Evolutionary conservation across 1,140 invertebrate species (phyloP), one percentile per base, ranked within the genome.

Genomic region (Thereuonema tuberculata): DNA sequence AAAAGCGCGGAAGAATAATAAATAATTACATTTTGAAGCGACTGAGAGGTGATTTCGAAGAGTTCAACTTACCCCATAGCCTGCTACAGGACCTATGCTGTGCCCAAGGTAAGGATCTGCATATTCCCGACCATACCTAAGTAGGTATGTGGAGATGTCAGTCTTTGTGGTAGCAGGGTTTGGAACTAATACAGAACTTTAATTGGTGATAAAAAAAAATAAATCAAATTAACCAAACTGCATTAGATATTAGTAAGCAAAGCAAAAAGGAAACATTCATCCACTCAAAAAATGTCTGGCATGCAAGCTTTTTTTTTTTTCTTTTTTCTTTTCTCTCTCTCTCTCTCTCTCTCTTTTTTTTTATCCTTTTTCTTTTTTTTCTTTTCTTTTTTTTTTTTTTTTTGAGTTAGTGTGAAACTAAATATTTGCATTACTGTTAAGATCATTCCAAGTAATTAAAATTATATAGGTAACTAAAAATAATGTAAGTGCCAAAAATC

Each of bases 41-140:
- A 17, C 17, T 5, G 17, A 9, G 31, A 17, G 31, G 31, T 17
- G 5, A 37, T 37, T 17, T 37, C 17, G 31, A 5, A 53, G 48
- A 21, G 26, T 29, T 20, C 20, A 61, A 72, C 77, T 85, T 83
- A 95, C 92, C 81, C 91, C 91, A 77, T 95, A 96, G 69, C 92
- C 91, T 61, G 93, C 85, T 64, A 96, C 87, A 66, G 93, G 93
- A 75, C 92, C 93, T 74, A 97, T 94, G 67, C 89, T 86, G 76
- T 95, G 92, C 71, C 90, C 89, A 69, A 95, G 78, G 77, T 95
- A 95, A 60, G 91, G 89, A 76, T 96, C 92, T 68, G 88, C 84
- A 72, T 91, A 93, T 71, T 94, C 91, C 72, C 90, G 81, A 61
- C 87, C 88, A 73, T 92, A 93, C 66, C 87, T 90, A 75, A 60